Base-by-base conservation (phyloP, 2,113 vertebrate genomes). In the Cynopterus brachyotis region DNA sequence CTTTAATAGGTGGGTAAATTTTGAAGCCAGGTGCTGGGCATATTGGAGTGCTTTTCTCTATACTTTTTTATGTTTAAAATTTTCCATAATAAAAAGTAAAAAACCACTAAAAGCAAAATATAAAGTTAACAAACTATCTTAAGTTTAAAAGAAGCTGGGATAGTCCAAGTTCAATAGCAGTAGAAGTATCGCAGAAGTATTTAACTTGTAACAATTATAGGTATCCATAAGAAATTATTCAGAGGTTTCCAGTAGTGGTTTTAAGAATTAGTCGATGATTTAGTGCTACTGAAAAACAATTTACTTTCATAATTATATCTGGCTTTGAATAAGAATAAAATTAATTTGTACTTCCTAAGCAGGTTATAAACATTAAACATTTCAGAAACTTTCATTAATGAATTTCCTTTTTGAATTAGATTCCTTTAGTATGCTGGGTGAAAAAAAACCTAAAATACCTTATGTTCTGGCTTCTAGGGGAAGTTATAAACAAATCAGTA, bases 271-370 rank as follows among this genome's bases (percentile, higher is more conserved):
- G 50, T 28, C 35, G 93, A 64, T 50, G 35, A 96, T 75, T 81
- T 35, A 22, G 26, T 37, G 67, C 40, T 87, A 84, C 1, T 78
- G n/a, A 94, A 89, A 79, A 96, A 66, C 6, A 84, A 94, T 95
- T 93, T 96, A 79, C 13, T 28, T 79, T 69, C 64, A 96, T 50
- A 75, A 83, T 47, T 84, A 32, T 62, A 94, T 75, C 17, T 94
- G 60, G 40, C n/a, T 96, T 85, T 96, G 53, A 94, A 83, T 92
- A 85, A 96, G 59, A 92, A 80, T 35, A 78, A 72, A 94, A 75
- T 69, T 84, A 91, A 50, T 59, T 55, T 67, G 55, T 70, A 72
- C 4, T 64, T 62, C 47, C 37, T 78, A 95, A 78, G 20, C 5
- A 91, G 67, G 24, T 32, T 37, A 12, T 85, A 28, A 89, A 93